Evolutionary conservation across 2,113 vertebrate species (phyloP).

Genomic region (Rhea americana): DNA sequence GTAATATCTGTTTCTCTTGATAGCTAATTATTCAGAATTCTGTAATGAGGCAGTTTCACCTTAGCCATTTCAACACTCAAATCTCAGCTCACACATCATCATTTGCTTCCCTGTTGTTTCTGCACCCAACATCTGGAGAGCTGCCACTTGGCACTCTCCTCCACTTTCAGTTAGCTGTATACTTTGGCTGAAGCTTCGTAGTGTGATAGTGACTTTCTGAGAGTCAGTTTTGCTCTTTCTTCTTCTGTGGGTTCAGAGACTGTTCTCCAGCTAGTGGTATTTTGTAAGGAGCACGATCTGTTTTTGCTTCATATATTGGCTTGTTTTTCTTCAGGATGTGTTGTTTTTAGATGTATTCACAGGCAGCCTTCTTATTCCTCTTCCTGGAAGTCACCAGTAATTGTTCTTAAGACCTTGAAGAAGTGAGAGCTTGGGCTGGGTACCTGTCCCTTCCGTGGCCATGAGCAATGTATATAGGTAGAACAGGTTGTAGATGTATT

Average conservation of each 20-base stretch:
- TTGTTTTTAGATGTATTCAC: neutral
- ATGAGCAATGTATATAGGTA: rapidly evolving
- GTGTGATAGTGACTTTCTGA: neutral
- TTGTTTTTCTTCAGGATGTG: neutral
- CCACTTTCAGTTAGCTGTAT: neutral
- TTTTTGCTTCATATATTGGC: neutral
- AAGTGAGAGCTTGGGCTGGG: neutral
- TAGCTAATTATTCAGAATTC: neutral
- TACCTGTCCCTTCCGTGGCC: neutral
- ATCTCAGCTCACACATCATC: neutral
- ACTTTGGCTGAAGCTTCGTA: neutral
- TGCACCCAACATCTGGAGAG: neutral
- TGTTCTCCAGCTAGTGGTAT: neutral
- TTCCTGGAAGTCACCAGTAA: neutral
- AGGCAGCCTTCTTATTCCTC: neutral
- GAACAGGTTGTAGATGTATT: neutral
- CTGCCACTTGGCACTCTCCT: neutral
- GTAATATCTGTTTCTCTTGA: neutral
- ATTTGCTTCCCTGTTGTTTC: neutral
- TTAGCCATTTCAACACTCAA: neutral
- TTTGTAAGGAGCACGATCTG: neutral
- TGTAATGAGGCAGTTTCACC: neutral
- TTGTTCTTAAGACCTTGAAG: neutral
- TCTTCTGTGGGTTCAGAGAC: neutral
- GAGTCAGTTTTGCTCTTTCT: neutral